phyloP scores from a whole-genome alignment of 2,113 vertebrate species.

The Excalfactoria chinensis region DNA sequence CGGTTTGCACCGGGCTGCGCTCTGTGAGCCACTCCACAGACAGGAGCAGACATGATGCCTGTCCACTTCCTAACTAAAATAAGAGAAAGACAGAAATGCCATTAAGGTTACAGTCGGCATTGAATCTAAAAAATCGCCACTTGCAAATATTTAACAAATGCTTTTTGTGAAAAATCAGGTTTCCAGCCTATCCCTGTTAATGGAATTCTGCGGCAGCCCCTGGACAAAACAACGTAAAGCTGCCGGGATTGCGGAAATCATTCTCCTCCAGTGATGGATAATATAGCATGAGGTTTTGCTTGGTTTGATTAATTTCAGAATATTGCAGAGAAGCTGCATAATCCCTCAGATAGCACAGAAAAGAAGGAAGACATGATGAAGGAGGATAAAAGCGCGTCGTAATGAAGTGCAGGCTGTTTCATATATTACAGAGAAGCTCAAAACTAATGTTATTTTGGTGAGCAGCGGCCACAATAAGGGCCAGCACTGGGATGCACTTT shows the following conservation, averaged over 20 bases:
- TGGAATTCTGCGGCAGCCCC: conserved; percentile 77
- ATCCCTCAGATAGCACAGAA: conserved; percentile 78
- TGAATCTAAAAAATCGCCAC: conserved; percentile 22
- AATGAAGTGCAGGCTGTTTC: conserved; percentile 58
- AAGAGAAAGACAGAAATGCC: conserved; percentile 1
- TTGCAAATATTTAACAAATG: conserved; percentile 63
- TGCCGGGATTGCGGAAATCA: conserved; percentile 69
- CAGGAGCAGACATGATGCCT: conserved; percentile 15
- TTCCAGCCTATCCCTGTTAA: conserved; percentile 45
- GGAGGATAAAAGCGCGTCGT: conserved; percentile 64
- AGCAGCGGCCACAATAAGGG: conserved; percentile 56
- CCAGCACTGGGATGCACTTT: conserved; percentile 26
- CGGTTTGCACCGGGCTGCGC: conserved; percentile 22
- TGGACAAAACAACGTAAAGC: conserved; percentile 76
- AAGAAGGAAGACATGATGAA: conserved; percentile 65
- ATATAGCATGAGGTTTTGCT: conserved; percentile 79
- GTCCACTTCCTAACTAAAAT: conserved; percentile 69
- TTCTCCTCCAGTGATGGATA: conserved; percentile 76
- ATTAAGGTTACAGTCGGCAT: conserved; percentile 34
- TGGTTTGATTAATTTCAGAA: conserved; percentile 85
- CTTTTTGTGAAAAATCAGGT: conserved; percentile 67
- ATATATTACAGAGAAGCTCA: not conserved
- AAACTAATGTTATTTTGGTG: conserved; percentile 14
- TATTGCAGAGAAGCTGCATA: conserved; percentile 80
- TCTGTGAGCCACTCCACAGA: not conserved